Conservation (phyloP, 1,140 invertebrate species). For the Lerema accius region DNA sequence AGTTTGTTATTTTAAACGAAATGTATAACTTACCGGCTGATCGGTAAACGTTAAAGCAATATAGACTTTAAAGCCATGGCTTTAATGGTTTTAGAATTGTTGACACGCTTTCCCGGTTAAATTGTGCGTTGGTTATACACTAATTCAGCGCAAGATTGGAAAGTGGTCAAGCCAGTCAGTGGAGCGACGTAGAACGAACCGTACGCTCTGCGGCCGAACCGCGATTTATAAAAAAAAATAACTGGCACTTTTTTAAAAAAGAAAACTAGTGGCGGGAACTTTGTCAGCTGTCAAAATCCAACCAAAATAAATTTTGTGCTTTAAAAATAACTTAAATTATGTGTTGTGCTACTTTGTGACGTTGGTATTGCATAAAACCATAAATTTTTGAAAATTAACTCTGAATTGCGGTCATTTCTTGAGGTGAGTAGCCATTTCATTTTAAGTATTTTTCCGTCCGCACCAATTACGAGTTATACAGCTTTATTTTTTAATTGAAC, state of each 20-base stretch:
- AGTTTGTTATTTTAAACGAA: slow-evolving; percentile 16
- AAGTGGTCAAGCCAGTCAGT: slow-evolving; percentile 57
- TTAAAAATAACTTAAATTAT: slow-evolving; percentile 32
- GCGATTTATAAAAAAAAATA: slow-evolving; percentile 38
- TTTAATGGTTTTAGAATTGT: slow-evolving; percentile 37
- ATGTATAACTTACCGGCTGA: slow-evolving; percentile 14
- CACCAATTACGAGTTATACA: slow-evolving; percentile 22
- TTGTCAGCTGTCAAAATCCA: slow-evolving; percentile 51
- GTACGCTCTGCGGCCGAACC: slow-evolving; percentile 40
- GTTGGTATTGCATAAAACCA: slow-evolving; percentile 14
- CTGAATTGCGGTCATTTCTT: slow-evolving; percentile 20
- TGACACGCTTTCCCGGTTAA: slow-evolving; percentile 49
- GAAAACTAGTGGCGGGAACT: slow-evolving; percentile 48
- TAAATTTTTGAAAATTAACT: slow-evolving; percentile 16
- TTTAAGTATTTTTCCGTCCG: slow-evolving; percentile 22
- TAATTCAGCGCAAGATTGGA: slow-evolving; percentile 50
- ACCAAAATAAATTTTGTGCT: slow-evolving; percentile 32
- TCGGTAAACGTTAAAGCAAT: background rate
- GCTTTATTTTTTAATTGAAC: too few species aligned
- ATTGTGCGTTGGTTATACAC: slow-evolving; percentile 43
- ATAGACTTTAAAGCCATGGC: slow-evolving; percentile 6
- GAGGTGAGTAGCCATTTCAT: slow-evolving; percentile 31
- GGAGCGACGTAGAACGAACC: slow-evolving; percentile 41
- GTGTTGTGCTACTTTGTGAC: slow-evolving; percentile 34
- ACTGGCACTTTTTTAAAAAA: slow-evolving; percentile 34